Conservation (phyloP, 2,888 invertebrate species). For the Gymnoscelis rufifasciata region DNA sequence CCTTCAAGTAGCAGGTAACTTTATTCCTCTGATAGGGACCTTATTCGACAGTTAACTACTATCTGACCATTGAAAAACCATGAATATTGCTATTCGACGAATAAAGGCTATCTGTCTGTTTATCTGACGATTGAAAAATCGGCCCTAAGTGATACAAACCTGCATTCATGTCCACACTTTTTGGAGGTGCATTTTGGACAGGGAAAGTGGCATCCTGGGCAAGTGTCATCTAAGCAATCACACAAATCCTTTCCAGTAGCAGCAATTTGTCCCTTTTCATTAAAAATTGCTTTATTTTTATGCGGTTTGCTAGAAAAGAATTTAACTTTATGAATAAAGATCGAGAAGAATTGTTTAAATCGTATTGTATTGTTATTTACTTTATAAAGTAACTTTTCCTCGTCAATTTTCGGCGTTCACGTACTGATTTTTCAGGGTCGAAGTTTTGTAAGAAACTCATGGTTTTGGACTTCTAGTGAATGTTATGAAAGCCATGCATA, state of each 20-base stretch:
- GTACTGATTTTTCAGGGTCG: slow-evolving; percentile 87
- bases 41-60: too few relatives aligned
- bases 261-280: slow-evolving; percentile 83
- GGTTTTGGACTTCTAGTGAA: not conserved
- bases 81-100: too few relatives aligned
- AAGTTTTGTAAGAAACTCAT: slow-evolving; percentile 80
- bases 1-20: too few relatives aligned
- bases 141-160: too few relatives aligned
- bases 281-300: slow-evolving; percentile 81
- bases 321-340: too few relatives aligned
- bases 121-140: too few relatives aligned
- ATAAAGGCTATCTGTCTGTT: too few relatives aligned
- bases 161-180: slow-evolving; percentile 90
- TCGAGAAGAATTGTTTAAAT: too few relatives aligned
- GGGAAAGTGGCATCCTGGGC: slow-evolving; percentile 91
- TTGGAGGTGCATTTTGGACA: slow-evolving; percentile 85
- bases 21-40: too few relatives aligned
- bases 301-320: slow-evolving; percentile 49
- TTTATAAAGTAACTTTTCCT: slow-evolving; percentile 77
- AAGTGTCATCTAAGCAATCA: slow-evolving; percentile 88
- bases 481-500: too few relatives aligned
- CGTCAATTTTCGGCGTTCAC: slow-evolving; percentile 87
- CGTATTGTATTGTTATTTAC: slow-evolving; percentile 1
- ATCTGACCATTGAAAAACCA: too few relatives aligned
- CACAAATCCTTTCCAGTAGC: slow-evolving; percentile 85